These are phyloP conservation scores for Mus spretus DNA, from an alignment of 2,797 vertebrate genomes.

Conservation along the genomic window DNA sequence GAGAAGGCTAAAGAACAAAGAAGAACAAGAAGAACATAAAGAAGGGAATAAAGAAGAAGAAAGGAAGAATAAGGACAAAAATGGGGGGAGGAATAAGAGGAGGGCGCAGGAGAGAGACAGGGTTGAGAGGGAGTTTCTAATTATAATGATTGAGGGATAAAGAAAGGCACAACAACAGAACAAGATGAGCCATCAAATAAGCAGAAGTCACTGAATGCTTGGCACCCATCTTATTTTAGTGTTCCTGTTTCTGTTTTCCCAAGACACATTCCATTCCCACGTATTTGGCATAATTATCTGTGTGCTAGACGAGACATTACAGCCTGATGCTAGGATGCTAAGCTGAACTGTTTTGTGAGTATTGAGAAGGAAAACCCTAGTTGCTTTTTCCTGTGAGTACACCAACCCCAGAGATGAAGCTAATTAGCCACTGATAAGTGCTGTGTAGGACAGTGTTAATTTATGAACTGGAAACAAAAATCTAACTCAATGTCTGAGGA, in stretches of 20 bases:
- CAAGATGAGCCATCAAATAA: background rate
- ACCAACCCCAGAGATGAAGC: background rate
- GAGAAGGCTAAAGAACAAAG: background rate
- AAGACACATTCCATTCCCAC: rapidly evolving
- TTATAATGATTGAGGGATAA: background rate
- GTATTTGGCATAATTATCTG: background rate
- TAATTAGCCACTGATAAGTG: background rate
- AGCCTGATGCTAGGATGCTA: background rate
- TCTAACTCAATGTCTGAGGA: background rate
- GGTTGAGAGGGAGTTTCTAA: background rate
- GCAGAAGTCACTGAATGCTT: rapidly evolving
- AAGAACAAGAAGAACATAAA: no score
- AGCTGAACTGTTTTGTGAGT: no score
- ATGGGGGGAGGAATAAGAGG: background rate
- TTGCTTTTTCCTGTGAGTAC: background rate
- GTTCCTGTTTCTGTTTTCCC: background rate
- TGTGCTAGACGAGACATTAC: background rate
- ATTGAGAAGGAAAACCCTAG: background rate
- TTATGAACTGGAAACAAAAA: background rate
- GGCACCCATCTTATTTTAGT: background rate
- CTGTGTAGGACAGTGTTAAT: background rate
- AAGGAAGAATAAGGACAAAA: background rate
- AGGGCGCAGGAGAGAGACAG: rapidly evolving
- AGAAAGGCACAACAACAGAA: background rate
- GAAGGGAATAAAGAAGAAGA: background rate